phyloP scores from a whole-genome alignment of 2,797 vertebrate genomes.

The Centropyge bicolor region DNA sequence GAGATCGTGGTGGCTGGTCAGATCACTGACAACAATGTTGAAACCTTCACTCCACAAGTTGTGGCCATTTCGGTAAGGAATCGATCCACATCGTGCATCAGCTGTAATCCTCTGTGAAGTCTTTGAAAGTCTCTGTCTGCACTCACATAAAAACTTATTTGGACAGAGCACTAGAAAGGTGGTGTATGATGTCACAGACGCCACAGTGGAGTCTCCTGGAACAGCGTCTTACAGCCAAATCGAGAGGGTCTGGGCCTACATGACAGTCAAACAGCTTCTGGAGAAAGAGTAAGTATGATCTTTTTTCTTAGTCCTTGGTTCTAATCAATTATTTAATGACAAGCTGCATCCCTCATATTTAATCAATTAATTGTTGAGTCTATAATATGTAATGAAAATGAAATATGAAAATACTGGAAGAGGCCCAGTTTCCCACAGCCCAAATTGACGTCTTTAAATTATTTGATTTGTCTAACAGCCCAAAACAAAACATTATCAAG shows the following conservation, averaged over 20 bases:
- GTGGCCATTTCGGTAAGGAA: conserved; percentile 82
- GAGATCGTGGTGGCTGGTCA: conserved; percentile 87
- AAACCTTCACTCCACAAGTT: conserved; percentile 76
- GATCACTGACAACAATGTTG: conserved; percentile 80
- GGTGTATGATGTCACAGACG: conserved; percentile 59
- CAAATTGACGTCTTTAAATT: background rate
- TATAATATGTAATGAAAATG: background rate
- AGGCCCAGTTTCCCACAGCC: background rate
- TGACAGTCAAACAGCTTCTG: conserved; percentile 88
- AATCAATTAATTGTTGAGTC: too few relatives aligned
- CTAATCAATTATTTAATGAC: background rate
- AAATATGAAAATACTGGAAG: background rate
- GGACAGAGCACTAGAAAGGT: conserved; percentile 67
- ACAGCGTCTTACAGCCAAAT: conserved; percentile 60
- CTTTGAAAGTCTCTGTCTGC: background rate
- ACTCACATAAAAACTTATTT: conserved; percentile 6
- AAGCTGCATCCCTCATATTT: background rate
- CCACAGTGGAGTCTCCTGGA: conserved; percentile 13
- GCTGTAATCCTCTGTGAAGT: background rate
- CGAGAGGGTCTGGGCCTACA: conserved; percentile 87
- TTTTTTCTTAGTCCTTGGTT: background rate
- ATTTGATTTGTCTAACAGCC: background rate
- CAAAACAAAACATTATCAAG: too few relatives aligned
- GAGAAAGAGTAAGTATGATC: conserved; percentile 80
- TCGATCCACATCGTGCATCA: background rate